phyloP scores from a whole-genome alignment of 2,113 vertebrate species.

The Cyrtonyx montezumae region DNA sequence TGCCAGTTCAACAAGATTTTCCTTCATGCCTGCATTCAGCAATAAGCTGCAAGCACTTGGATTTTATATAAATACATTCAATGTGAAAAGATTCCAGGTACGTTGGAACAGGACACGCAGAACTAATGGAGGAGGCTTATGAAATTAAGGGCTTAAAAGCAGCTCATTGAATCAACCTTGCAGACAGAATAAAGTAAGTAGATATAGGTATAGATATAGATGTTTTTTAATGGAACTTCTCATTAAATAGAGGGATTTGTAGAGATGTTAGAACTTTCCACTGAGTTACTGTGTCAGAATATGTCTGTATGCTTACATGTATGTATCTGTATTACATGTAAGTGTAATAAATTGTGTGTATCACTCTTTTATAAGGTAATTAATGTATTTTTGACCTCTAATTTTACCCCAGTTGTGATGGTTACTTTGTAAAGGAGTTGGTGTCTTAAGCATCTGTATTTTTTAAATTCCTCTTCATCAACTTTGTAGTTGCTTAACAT shows the following conservation, averaged over 20 bases:
- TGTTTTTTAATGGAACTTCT: not conserved
- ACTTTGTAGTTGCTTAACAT: not conserved
- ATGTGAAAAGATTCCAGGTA: not conserved
- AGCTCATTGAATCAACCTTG: not conserved
- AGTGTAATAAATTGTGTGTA: not conserved
- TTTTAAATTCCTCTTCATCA: not conserved
- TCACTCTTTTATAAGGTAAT: not conserved
- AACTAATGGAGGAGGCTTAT: not conserved
- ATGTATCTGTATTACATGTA: not conserved
- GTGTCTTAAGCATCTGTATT: not conserved
- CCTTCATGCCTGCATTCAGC: not conserved
- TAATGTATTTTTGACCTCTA: not conserved
- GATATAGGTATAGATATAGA: no score
- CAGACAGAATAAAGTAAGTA: no score
- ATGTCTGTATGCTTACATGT: not conserved
- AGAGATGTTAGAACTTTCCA: not conserved
- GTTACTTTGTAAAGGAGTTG: not conserved
- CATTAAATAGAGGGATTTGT: not conserved
- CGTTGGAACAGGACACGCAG: not conserved
- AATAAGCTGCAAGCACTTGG: not conserved
- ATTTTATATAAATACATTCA: not conserved
- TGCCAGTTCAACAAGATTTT: not conserved
- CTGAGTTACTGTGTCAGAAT: not conserved
- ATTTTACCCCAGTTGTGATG: not conserved
- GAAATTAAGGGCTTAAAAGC: not conserved